These are phyloP conservation scores for Ceratina japonica DNA, from an alignment of 1,140 invertebrate species.

Conservation along the genomic window DNA sequence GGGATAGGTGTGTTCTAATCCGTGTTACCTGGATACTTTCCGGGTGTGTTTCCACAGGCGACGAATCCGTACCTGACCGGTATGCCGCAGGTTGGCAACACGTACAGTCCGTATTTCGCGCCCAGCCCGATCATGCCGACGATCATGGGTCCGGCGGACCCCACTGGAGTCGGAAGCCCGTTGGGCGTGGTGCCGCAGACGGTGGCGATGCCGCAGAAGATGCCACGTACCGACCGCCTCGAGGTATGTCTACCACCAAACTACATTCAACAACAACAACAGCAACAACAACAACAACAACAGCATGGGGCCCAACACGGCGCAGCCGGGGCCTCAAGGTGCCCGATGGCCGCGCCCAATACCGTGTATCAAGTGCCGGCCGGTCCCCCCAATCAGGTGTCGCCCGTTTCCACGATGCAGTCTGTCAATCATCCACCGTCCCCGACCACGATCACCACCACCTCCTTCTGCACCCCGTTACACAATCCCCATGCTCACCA, in stretches of 20 bases:
- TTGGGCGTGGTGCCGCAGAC: constrained; percentile 90
- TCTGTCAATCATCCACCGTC: constrained; percentile 77
- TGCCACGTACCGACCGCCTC: constrained; percentile 95
- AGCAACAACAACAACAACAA: constrained; percentile 68
- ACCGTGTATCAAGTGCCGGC: constrained; percentile 76
- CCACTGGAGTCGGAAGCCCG: constrained; percentile 84
- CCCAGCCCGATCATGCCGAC: constrained; percentile 92
- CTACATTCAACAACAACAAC: constrained; percentile 76
- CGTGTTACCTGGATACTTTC: constrained; percentile 69
- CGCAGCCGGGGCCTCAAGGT: constrained; percentile 73
- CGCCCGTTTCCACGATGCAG: constrained; percentile 78
- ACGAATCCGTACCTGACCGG: constrained; percentile 93
- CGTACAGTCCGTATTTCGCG: constrained; percentile 93
- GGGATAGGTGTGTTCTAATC: constrained; percentile 51
- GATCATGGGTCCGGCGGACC: constrained; percentile 90
- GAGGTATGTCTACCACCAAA: constrained; percentile 89
- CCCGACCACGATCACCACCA: constrained; percentile 70
- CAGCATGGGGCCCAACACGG: constrained; percentile 74
- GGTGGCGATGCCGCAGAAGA: constrained; percentile 92
- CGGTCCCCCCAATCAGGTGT: constrained; percentile 78
- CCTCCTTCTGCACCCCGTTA: constrained; percentile 74
- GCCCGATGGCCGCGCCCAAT: constrained; percentile 74
- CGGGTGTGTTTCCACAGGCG: constrained; percentile 83
- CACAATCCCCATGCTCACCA: constrained; percentile 73
- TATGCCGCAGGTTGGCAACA: constrained; percentile 90